phyloP scores from a whole-genome alignment of 2,888 invertebrate species.

The Syritta pipiens region DNA sequence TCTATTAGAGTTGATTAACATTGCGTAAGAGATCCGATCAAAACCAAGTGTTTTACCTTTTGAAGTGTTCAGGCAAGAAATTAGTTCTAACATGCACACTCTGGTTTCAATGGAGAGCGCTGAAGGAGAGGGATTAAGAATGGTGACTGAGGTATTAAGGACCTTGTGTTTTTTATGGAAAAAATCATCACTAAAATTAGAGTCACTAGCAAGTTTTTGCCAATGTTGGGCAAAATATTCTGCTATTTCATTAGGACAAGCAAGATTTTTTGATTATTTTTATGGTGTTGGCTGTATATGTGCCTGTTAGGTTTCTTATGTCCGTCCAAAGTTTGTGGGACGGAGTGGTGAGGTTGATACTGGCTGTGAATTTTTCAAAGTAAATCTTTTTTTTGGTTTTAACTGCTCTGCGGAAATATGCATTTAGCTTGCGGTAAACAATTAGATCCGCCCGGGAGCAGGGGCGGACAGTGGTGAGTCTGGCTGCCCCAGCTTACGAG shows the following conservation, averaged over 20 bases:
- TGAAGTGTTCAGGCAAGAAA: background rate
- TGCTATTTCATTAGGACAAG: background rate
- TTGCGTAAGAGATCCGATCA: background rate
- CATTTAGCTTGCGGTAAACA: background rate
- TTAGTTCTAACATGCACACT: background rate
- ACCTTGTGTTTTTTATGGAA: background rate
- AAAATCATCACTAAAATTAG: too few species aligned
- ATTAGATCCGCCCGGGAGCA: too few species aligned
- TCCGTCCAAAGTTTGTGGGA: background rate
- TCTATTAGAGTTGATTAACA: background rate
- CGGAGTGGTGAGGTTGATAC: background rate
- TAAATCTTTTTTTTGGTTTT: background rate
- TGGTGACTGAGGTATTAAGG: background rate
- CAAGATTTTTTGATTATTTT: background rate
- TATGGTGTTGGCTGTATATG: background rate
- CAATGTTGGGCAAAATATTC: background rate
- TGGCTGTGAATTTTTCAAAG: background rate
- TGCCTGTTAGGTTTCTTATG: background rate
- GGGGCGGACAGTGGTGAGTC: too few species aligned
- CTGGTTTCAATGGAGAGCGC: background rate
- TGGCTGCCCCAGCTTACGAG: too few species aligned
- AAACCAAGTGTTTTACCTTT: background rate
- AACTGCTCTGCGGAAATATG: background rate
- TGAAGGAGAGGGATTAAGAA: background rate
- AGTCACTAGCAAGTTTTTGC: too few species aligned